Base-by-base conservation (phyloP, 2,113 vertebrate genomes). In the Nothocercus julius region DNA sequence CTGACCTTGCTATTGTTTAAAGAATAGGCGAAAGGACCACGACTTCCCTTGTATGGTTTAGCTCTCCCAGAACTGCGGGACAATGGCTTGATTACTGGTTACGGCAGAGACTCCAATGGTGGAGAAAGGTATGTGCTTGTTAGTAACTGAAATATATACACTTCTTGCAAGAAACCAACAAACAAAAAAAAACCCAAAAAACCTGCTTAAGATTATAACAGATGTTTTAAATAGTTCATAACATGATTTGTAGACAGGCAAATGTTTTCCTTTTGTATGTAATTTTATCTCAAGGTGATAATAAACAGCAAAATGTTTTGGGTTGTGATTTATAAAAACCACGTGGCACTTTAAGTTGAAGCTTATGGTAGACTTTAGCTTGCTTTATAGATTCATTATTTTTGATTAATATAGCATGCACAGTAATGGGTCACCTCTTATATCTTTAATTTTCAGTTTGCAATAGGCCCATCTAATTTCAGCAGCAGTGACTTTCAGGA, bases 61-160 rank as follows among this genome's bases (percentile, higher is more conserved):
- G 99, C 93, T 98, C 99, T 70, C 94, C 98, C 83, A 98, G 98
- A 79, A 99, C 98, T n/a, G 97, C 98, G 14, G 98, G 98, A 62
- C 99, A 99, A 90, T 99, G 99, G 99, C 97, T 99, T n/a, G 99
- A 99, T 96, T 99, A 99, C 97, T 99, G 99, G 99, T 95, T 98
- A 49, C 98, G 98, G 32, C 99, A 99, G 85, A 98, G 99, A 64
- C 98, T 99, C 6, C 98, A 98, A 34, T 99, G 99, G 99, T 99
- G 99, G 99, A 98, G 98, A 96, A 99, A 99, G 98, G 99, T 99
- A 97, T 96, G 45, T 13, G 34, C 47, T 58, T 14, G 7, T 36
- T 40, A 30, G 28, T 36, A 28, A 14, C 20, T 68, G 47, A 81
- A 61, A 13, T 30, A 13, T 4, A 1, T 3, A 1, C 2, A 9